These are phyloP conservation scores for Microtus richardsoni DNA, from an alignment of 2,113 vertebrate genomes.

Conservation along the genomic window DNA sequence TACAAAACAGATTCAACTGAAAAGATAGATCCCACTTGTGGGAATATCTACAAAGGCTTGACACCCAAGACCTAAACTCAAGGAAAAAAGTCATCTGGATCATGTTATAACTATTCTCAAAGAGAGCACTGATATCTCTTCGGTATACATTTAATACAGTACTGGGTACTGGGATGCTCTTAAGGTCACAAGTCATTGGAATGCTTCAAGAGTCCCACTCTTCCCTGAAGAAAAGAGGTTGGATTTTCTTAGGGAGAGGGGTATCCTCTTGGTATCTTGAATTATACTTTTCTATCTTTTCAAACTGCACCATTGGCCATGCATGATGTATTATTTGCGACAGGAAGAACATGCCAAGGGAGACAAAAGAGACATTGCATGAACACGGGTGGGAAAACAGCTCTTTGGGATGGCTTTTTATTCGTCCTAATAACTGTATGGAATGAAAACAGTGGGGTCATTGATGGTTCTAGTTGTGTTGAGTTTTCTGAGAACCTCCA, in stretches of 20 bases:
- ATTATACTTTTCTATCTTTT: conserved; percentile 2
- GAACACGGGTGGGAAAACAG: not conserved
- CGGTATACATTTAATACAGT: conserved; percentile 8
- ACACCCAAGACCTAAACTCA: not conserved
- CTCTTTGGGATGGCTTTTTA: not conserved
- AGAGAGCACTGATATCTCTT: not conserved
- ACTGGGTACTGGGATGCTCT: not conserved
- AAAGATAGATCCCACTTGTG: not conserved
- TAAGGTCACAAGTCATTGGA: not conserved
- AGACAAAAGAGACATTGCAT: not conserved
- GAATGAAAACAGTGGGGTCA: not conserved
- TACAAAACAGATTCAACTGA: not conserved
- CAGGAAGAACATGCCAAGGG: not conserved
- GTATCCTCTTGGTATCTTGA: not conserved
- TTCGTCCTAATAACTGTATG: not conserved
- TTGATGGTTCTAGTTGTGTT: not conserved
- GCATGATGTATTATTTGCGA: not conserved
- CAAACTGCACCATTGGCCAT: not conserved
- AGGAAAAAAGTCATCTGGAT: not conserved
- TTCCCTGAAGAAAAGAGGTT: not conserved
- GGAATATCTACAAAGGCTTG: not conserved
- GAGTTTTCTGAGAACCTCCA: not conserved
- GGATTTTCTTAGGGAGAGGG: not conserved
- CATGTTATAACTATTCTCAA: not conserved
- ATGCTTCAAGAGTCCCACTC: not conserved